Percentiles rank a stretch among this genome's conserved stretches.
Conservation (phyloP, 2,113 vertebrate species). For the Apteryx mantelli region DNA sequence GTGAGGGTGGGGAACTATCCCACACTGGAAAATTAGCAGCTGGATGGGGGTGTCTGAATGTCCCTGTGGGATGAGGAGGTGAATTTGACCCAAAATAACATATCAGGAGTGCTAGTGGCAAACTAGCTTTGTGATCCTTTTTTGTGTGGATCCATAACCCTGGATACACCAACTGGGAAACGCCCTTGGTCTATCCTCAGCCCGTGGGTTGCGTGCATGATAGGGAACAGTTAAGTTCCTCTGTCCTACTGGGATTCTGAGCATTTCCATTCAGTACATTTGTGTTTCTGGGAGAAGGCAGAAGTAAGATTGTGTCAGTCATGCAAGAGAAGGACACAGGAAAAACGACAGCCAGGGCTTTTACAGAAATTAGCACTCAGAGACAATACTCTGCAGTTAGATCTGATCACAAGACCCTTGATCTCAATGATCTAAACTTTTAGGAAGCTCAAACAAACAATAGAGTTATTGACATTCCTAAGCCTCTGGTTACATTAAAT, state of each 20-base stretch:
- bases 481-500: background rate
- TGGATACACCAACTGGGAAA: background rate
- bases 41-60: background rate
- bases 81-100: background rate
- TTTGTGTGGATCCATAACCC: background rate
- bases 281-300: background rate
- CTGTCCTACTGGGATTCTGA: background rate
- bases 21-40: background rate
- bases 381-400: background rate
- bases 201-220: rapidly evolving
- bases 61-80: background rate
- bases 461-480: background rate
- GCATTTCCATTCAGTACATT: background rate
- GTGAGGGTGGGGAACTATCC: background rate
- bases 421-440: background rate
- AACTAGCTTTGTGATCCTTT: background rate
- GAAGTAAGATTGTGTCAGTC: background rate
- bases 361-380: background rate
- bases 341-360: background rate
- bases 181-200: background rate
- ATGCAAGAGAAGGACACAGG: background rate
- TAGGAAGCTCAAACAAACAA: background rate
- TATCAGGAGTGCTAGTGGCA: background rate
- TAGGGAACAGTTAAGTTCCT: background rate
- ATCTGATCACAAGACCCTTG: background rate